phyloP scores from a whole-genome alignment of 1,140 invertebrate genomes.

The Drosophila rhopaloa region DNA sequence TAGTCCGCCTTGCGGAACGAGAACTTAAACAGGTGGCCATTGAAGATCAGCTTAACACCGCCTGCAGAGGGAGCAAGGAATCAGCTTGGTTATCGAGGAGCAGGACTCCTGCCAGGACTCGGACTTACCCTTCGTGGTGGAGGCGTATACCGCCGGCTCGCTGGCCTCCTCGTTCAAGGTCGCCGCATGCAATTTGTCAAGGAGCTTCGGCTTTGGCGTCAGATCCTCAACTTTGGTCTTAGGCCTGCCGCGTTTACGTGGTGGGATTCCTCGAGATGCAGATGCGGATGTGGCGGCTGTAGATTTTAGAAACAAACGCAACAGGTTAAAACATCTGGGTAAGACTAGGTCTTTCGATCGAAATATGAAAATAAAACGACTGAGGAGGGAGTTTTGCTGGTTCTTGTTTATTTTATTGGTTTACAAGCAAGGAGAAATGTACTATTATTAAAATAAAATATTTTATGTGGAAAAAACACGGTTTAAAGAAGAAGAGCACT shows the following conservation, averaged over 20 bases:
- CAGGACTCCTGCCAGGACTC: background rate
- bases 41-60: constrained; percentile 75
- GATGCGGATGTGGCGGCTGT: constrained; percentile 34
- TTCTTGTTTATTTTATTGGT: constrained; percentile 43
- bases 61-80: constrained; percentile 33
- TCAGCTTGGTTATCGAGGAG: background rate
- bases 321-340: constrained; percentile 52
- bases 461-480: constrained; percentile 42
- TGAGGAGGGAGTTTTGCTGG: constrained; percentile 31
- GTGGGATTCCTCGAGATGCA: constrained; percentile 49
- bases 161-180: constrained; percentile 53
- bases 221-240: constrained; percentile 53
- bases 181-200: constrained; percentile 64
- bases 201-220: constrained; percentile 57
- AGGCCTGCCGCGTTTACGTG: constrained; percentile 71
- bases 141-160: constrained; percentile 73
- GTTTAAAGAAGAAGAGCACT: constrained; percentile 14
- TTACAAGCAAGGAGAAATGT: constrained; percentile 19
- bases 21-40: constrained; percentile 78
- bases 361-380: constrained; percentile 55
- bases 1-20: constrained; percentile 75
- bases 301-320: constrained; percentile 33
- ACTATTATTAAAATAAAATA: constrained; percentile 23
- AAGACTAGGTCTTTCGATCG: constrained; percentile 11
- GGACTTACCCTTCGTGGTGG: constrained; percentile 75